Conservation (phyloP, 2,888 invertebrate genomes). For the Cancer borealis region DNA sequence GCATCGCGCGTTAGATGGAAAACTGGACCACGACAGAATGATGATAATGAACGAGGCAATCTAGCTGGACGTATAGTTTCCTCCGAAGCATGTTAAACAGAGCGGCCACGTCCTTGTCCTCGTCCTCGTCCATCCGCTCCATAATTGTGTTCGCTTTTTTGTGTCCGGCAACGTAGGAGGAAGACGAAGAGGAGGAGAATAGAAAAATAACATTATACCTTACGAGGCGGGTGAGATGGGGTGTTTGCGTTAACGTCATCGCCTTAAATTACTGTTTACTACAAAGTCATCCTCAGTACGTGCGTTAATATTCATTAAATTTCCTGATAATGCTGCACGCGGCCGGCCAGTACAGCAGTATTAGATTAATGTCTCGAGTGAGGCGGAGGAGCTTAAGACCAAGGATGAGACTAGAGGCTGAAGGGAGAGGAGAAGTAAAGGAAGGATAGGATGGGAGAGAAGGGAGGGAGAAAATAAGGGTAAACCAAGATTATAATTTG, state of each 20-base stretch:
- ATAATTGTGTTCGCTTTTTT: background rate
- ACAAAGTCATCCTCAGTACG: conserved; percentile 31
- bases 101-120: background rate
- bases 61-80: conserved; percentile 6
- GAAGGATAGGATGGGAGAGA: background rate
- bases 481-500: background rate
- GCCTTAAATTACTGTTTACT: background rate
- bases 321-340: conserved; percentile 15
- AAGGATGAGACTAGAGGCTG: background rate
- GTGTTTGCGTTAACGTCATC: conserved; percentile 35
- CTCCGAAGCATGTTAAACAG: conserved; percentile 7
- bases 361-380: background rate
- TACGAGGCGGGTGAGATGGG: background rate
- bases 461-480: background rate
- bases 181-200: background rate
- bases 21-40: background rate
- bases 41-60: background rate
- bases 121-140: conserved; percentile 3
- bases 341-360: background rate
- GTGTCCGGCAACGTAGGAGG: background rate
- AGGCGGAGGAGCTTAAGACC: background rate
- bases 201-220: conserved; percentile 33
- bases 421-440: background rate
- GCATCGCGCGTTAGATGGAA: background rate
- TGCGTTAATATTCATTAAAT: conserved; percentile 39